Evolutionary conservation across 2,797 vertebrate genomes (phyloP).

Genomic region (Limnodromus scolopaceus): DNA sequence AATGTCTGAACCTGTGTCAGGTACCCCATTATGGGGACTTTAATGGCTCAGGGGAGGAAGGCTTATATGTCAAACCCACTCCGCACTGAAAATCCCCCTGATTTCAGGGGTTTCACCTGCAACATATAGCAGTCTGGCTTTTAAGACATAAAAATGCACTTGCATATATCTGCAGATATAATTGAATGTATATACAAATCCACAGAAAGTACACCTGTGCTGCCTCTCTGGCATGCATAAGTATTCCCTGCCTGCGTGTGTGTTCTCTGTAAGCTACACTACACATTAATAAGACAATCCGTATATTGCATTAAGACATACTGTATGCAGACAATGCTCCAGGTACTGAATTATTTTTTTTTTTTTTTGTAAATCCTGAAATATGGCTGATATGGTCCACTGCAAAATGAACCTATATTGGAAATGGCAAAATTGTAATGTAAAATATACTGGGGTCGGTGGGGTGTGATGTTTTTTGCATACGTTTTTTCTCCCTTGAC

Average conservation of each 20-base stretch:
- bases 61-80: fast-evolving
- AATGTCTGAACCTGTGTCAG: neutral
- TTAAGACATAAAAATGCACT: neutral
- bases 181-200: neutral
- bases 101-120: neutral
- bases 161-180: neutral
- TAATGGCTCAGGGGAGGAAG: neutral
- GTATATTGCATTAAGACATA: slow-evolving; percentile 63
- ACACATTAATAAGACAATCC: slow-evolving; percentile 68
- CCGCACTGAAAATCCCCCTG: neutral
- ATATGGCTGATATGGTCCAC: slow-evolving; percentile 84
- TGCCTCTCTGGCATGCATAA: neutral
- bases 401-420: slow-evolving; percentile 83
- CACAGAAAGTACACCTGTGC: neutral
- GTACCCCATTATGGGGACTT: neutral
- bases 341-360: slow-evolving; percentile 2
- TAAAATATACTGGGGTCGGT: slow-evolving; percentile 82
- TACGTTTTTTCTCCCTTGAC: slow-evolving; percentile 86
- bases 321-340: slow-evolving; percentile 66
- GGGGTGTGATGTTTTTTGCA: slow-evolving; percentile 87
- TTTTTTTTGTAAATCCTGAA: slow-evolving; percentile 72
- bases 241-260: neutral
- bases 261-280: slow-evolving; percentile 66
- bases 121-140: fast-evolving
- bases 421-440: slow-evolving; percentile 86